Base-by-base conservation (phyloP, 2,888 invertebrate genomes). In the Sylvicola cinctus region DNA sequence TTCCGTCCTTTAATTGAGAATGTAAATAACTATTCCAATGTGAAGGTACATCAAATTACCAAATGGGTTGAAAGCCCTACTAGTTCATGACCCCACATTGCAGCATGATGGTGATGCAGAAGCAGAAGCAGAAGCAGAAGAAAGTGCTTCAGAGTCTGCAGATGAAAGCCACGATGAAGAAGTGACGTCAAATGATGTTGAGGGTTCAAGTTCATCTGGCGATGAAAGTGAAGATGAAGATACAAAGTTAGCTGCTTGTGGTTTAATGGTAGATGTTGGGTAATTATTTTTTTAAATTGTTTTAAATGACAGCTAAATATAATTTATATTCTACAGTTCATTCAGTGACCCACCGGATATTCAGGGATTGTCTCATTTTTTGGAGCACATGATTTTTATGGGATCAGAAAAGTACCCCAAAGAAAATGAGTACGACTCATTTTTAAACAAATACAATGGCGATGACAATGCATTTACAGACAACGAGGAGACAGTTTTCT, bases 321-420 rank as follows among this genome's bases (percentile, higher is more conserved):
- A 11, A 8, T 34, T n/a, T 10, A 7, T 5, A 11, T 11, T 26
- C 30, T 33, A 12, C 28, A 16, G 36, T 1, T 66, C 65, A 46
- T 85, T 80, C 57, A 75, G 75, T 46, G 83, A 85, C 55, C 83
- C 83, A 0, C 55, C 61, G 6, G 65, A 66, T 45, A 71, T 83
- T 36, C 80, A 75, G 43, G 85, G 85, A 0, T 54, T 85, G 51
- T 80, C 84, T 1, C 85, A 85, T 53, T 84, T 85, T 51, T 63
- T 85, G 3, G 85, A 85, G 47, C 85, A 85, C 52, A 84, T 91
- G 88, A 58, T 91, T 15, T 91, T 88, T 49, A 90, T 90, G 88
- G 91, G 90, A 23, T 87, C 84, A 43, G 68, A 77, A 48, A 88
- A 85, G 50, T 90, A 76, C 52, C 84, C 79, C 7, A 65, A 70